Conservation (phyloP, 2,113 vertebrate species). For the Microcebus lehilahytsara region DNA sequence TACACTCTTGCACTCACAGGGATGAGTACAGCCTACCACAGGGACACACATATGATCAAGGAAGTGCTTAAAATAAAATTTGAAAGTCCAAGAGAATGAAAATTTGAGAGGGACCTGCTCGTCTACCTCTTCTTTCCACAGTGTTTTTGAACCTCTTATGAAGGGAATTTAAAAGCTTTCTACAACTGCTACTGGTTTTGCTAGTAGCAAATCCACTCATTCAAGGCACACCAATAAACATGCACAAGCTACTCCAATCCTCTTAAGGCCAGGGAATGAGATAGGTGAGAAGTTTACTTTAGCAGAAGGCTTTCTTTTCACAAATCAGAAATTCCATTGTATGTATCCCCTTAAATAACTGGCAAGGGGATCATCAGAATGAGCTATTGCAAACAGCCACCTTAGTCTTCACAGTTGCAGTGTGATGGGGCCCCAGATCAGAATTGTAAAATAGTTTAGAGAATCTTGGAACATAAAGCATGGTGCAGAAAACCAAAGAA, state of each 20-base stretch:
- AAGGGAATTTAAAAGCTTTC: neutral
- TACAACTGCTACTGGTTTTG: neutral
- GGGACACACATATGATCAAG: neutral
- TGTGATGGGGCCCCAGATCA: conserved; percentile 75
- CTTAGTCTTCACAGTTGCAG: conserved; percentile 67
- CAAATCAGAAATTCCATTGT: conserved; percentile 57
- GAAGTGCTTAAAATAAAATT: neutral
- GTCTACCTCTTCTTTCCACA: neutral
- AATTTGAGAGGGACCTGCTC: neutral
- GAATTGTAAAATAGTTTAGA: conserved; percentile 84
- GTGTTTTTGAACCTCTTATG: neutral
- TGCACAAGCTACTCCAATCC: neutral
- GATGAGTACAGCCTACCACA: neutral
- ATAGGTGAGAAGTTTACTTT: neutral
- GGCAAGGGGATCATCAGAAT: conserved; percentile 80
- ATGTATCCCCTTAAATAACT: conserved; percentile 79
- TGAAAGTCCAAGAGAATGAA: neutral
- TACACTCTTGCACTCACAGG: neutral
- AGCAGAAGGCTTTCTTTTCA: conserved; percentile 74
- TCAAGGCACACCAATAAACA: neutral
- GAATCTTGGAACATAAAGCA: conserved; percentile 81
- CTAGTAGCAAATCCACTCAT: neutral
- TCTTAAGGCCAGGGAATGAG: neutral
- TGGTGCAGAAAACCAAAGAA: conserved; percentile 77
- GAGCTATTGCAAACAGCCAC: conserved; percentile 81